Percentiles rank a stretch among this genome's conserved stretches.
phyloP scores from a whole-genome alignment of 2,888 invertebrate genomes.

The Philereme vetulata region DNA sequence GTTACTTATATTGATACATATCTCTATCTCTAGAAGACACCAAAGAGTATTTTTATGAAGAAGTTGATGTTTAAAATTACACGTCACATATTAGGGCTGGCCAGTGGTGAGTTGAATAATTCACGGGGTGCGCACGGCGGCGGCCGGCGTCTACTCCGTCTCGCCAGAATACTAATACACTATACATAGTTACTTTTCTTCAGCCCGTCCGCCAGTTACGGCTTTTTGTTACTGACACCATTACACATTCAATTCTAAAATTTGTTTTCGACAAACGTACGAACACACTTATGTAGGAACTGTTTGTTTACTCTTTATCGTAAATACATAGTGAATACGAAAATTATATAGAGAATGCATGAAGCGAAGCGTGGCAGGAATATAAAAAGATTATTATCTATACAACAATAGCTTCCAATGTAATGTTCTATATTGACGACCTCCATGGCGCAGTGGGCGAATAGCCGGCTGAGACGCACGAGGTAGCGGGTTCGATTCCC shows the following conservation, averaged over 20 bases:
- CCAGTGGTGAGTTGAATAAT: constrained; percentile 61
- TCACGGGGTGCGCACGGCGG: constrained; percentile 49
- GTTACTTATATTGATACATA: neutral
- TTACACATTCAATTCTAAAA: constrained; percentile 34
- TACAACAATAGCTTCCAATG: neutral
- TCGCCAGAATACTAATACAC: constrained; percentile 59
- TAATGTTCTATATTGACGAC: too few relatives aligned
- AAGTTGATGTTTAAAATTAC: constrained; percentile 53
- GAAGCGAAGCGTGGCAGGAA: neutral
- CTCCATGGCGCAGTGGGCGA: too few relatives aligned
- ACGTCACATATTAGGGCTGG: constrained; percentile 56
- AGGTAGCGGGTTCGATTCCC: too few relatives aligned
- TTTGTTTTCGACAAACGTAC: constrained; percentile 30
- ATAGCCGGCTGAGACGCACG: too few relatives aligned
- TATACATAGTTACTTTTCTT: constrained; percentile 45
- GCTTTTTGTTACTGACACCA: constrained; percentile 33
- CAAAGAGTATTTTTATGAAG: constrained; percentile 35
- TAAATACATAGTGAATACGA: neutral
- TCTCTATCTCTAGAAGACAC: neutral
- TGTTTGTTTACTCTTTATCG: neutral
- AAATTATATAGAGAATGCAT: neutral
- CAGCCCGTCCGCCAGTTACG: constrained; percentile 37
- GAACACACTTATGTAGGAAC: constrained; percentile 7
- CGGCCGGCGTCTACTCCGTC: constrained; percentile 46
- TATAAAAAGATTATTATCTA: neutral